phyloP scores from a whole-genome alignment of 2,888 invertebrate species.

The Ormyrus rosae region DNA sequence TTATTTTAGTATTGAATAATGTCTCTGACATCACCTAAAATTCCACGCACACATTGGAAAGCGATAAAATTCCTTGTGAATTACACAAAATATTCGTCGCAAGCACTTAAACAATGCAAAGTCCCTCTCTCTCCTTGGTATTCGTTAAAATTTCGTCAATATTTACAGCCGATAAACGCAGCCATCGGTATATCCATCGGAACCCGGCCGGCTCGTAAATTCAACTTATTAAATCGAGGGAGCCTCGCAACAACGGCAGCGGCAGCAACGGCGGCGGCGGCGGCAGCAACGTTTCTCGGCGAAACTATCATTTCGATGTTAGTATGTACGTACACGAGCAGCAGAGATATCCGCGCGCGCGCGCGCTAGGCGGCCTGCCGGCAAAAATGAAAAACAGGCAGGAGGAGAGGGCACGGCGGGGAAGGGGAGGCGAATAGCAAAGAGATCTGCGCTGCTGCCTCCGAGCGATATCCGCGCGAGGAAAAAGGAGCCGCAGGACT shows the following conservation, averaged over 20 bases:
- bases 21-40: no score
- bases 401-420: not conserved
- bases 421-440: not conserved
- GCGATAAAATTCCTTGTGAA: no score
- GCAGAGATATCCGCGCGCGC: slow-evolving; percentile 8
- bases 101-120: no score
- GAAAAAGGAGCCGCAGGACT: slow-evolving; percentile 26
- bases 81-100: no score
- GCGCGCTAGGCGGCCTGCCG: not conserved
- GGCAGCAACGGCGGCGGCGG: not conserved
- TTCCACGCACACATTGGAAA: no score
- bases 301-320: slow-evolving; percentile 45
- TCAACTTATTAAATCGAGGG: slow-evolving; percentile 47
- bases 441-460: slow-evolving; percentile 15
- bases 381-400: not conserved
- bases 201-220: slow-evolving; percentile 27
- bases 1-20: no score
- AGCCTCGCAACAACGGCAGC: not conserved
- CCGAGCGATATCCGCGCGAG: slow-evolving; percentile 27
- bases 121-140: no score
- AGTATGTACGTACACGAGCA: slow-evolving; percentile 3
- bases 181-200: not conserved
- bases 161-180: no score
- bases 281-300: slow-evolving; percentile 4
- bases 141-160: no score